Evolutionary conservation across 2,888 invertebrate species (phyloP), one percentile per base, ranked within the genome.

Genomic region (Clivina fossor): DNA sequence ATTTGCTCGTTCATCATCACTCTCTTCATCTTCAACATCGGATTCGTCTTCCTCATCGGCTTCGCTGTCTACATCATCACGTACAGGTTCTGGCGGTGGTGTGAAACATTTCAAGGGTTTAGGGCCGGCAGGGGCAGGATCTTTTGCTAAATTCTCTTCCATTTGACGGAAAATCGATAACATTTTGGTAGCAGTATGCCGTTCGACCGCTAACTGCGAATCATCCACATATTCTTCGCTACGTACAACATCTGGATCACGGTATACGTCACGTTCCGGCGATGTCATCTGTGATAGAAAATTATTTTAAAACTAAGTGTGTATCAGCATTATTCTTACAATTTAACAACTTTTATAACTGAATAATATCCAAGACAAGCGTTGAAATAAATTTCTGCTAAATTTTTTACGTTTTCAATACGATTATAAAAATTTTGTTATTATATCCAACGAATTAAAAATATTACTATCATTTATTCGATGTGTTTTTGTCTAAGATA

Each of bases 91-190:
- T 11, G 90, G 90, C 0, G 93, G 93, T 1, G 93, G 93, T 0
- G 93, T 93, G 74, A 93, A 93, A 56, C 91, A 78, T 72, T 93
- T 93, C 58, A 93, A 72, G 0, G 93, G 93, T 69, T 90, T 90
- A 0, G 86, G 90, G 8, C 88, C 73, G 68, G 37, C 33, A 28
- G 68, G 69, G 64, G 67, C 65, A 33, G 77, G 77, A 11, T 81
- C 71, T 11, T 78, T 78, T 9, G 78, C 75, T 59, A 80, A 76
- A 56, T 83, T 81, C 65, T 87, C 85, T 75, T 94, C 94, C 80
- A 95, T 83, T 76, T 92, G 88, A 1, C 93, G 80, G 80, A 95
- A 95, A 64, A 93, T 89, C 66, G 80, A 83, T 62, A 94, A 80
- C 88, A 95, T 93, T 67, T 89, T 84, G 35, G 87, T 85, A 9